Evolutionary conservation across 2,797 vertebrate species (phyloP).

Genomic region (Molossus molossus): DNA sequence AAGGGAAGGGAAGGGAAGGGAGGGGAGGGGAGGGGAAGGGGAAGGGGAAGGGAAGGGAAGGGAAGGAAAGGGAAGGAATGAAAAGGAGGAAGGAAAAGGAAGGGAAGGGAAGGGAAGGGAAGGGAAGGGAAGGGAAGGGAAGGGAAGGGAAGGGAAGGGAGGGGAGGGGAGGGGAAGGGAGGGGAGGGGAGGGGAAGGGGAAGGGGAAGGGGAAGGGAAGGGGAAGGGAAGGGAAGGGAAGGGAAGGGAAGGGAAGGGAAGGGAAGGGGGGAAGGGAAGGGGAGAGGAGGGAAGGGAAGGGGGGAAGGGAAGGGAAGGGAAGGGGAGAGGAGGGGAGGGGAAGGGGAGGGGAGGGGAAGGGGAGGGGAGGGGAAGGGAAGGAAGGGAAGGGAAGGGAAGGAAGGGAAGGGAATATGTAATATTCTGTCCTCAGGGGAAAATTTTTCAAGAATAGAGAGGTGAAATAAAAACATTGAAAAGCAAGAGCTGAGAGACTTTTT

Average conservation of each 20-base stretch:
- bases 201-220: not conserved
- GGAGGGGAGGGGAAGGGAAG: not conserved
- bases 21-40: too few species aligned
- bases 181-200: too few species aligned
- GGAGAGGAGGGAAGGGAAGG: too few species aligned
- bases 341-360: not conserved
- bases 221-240: not conserved
- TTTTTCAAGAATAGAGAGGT: not conserved
- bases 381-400: not conserved
- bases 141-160: not conserved
- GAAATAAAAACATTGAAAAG: not conserved
- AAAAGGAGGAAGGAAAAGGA: too few species aligned
- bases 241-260: not conserved
- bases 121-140: not conserved
- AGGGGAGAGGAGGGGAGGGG: too few species aligned
- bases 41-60: not conserved
- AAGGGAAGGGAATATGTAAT: not conserved
- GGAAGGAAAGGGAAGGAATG: not conserved
- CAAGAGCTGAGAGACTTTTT: not conserved
- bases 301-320: not conserved
- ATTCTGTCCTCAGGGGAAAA: too few species aligned
- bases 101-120: not conserved
- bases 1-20: not conserved
- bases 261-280: too few species aligned
- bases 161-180: too few species aligned